These are phyloP conservation scores for Pseudomugil tenellus DNA, from an alignment of 2,797 vertebrate species.

Conservation along the genomic window DNA sequence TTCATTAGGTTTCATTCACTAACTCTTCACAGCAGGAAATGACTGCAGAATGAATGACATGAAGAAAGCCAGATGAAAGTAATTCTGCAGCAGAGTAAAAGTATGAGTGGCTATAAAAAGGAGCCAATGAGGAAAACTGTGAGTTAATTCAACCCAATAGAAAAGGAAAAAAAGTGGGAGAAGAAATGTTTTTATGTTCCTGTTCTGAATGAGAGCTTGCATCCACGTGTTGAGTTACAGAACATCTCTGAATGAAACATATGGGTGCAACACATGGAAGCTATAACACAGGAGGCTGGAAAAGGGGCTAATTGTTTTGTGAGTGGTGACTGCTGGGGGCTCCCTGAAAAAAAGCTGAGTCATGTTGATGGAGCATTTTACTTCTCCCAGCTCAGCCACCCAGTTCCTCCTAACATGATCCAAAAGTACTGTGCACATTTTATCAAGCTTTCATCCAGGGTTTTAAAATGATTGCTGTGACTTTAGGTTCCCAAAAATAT, in stretches of 20 bases:
- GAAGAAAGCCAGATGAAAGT: constrained; percentile 18
- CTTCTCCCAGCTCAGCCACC: constrained; percentile 16
- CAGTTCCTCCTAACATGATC: constrained; percentile 25
- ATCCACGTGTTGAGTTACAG: neutral
- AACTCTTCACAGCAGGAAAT: constrained; percentile 16
- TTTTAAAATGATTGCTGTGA: neutral
- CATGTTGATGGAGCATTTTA: constrained; percentile 69
- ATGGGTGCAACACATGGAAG: constrained; percentile 33
- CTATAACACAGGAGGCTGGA: constrained; percentile 18
- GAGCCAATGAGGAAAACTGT: constrained; percentile 55
- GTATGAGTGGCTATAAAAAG: constrained; percentile 1
- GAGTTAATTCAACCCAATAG: constrained; percentile 39
- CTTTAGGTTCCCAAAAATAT: neutral
- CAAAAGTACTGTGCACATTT: constrained; percentile 23
- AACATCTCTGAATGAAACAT: constrained; percentile 18
- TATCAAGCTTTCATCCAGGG: neutral
- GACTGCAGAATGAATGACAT: neutral
- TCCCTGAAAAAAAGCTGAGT: constrained; percentile 51
- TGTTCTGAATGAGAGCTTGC: constrained; percentile 5
- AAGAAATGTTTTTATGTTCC: constrained; percentile 7
- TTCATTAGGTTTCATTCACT: constrained; percentile 4
- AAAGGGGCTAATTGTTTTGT: constrained; percentile 19
- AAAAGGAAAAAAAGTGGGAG: neutral
- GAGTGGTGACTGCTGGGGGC: constrained; percentile 33
- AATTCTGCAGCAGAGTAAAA: constrained; percentile 1